phyloP scores from a whole-genome alignment of 2,888 invertebrate species.

The Diarsia mendica region DNA sequence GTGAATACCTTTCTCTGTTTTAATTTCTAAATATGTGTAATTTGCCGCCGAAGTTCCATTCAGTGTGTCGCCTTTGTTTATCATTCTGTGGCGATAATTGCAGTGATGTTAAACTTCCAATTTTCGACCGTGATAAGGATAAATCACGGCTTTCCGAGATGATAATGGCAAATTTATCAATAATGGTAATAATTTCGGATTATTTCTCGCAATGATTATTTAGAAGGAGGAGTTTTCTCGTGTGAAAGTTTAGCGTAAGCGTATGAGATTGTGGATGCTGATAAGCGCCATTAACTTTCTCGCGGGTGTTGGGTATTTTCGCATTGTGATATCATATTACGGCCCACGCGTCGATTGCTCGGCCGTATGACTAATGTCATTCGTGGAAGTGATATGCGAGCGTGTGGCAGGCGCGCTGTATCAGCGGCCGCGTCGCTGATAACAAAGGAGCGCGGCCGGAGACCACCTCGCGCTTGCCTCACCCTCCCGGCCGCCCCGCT shows the following conservation, averaged over 20 bases:
- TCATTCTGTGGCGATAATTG: slow-evolving; percentile 93
- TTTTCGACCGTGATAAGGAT: slow-evolving; percentile 94
- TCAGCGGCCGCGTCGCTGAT: slow-evolving; percentile 85
- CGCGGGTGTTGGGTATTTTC: slow-evolving; percentile 91
- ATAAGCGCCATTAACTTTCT: slow-evolving; percentile 91
- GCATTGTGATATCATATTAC: slow-evolving; percentile 91
- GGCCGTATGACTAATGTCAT: slow-evolving; percentile 89
- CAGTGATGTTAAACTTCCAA: slow-evolving; percentile 94
- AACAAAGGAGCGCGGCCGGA: slow-evolving; percentile 85
- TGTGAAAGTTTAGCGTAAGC: slow-evolving; percentile 90
- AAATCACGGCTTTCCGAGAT: slow-evolving; percentile 92
- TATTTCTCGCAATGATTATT: slow-evolving; percentile 72
- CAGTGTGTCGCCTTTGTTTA: slow-evolving; percentile 98
- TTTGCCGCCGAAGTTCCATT: slow-evolving; percentile 97
- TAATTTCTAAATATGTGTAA: slow-evolving; percentile 95
- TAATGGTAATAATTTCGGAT: slow-evolving; percentile 91
- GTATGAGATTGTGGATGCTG: slow-evolving; percentile 90
- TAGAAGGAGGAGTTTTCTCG: slow-evolving; percentile 84
- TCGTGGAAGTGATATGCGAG: slow-evolving; percentile 89
- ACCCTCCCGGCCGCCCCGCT: slow-evolving; percentile 70
- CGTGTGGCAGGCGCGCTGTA: slow-evolving; percentile 83
- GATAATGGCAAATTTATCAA: slow-evolving; percentile 95
- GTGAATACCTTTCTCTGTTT: slow-evolving; percentile 88
- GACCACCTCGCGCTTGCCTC: slow-evolving; percentile 69
- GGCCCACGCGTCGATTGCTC: slow-evolving; percentile 89